Base-by-base conservation (phyloP, 2,797 vertebrate genomes). In the Eleutherodactylus coqui region DNA sequence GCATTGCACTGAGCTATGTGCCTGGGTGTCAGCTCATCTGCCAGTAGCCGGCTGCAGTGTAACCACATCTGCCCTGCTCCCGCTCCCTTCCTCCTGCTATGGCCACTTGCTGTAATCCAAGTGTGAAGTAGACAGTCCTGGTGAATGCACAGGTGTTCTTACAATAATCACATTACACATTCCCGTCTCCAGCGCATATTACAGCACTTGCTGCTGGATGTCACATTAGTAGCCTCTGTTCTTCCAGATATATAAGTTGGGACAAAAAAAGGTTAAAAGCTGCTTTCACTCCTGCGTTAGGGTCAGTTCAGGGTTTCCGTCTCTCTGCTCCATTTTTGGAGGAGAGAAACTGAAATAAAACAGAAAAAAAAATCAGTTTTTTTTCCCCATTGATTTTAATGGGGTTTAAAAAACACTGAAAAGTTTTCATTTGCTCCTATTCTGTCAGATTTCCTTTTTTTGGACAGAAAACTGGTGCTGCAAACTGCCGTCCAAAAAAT, bases 21-120 rank as follows among this genome's bases (percentile, higher is more conserved):
- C 5, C 45, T 84, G 82, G 82, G 82, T 76, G 82, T 64, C 81
- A 73, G 45, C 69, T 73, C 72, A 83, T 73, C 83, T 62, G 85
- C 70, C 45, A 60, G 3, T 69, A 67, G 32, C 51, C 55, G 60
- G 58, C 72, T 77, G 85, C 85, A 82, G 79, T 86, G 72, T 36
- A 75, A 41, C 60, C 32, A 69, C 62, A 78, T 67, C 45, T 38
- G 32, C 32, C 17, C 32, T 34, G 41, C 70, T 29, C 45, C 8
- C 79, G 34, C 38, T 49, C 16, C 16, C 79, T 24, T 36, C 32
- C 55, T 11, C 41, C 32, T 53, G 16, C 29, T 51, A 53, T 82
- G 67, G 80, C 5, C 80, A 73, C 67, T 70, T 43, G 80, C 53
- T 64, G 34, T 58, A 38, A 75, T 75, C 72, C 72, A 75, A 77